Base-by-base conservation (phyloP, 2,888 invertebrate species). In the Lasioglossum figueresi region DNA sequence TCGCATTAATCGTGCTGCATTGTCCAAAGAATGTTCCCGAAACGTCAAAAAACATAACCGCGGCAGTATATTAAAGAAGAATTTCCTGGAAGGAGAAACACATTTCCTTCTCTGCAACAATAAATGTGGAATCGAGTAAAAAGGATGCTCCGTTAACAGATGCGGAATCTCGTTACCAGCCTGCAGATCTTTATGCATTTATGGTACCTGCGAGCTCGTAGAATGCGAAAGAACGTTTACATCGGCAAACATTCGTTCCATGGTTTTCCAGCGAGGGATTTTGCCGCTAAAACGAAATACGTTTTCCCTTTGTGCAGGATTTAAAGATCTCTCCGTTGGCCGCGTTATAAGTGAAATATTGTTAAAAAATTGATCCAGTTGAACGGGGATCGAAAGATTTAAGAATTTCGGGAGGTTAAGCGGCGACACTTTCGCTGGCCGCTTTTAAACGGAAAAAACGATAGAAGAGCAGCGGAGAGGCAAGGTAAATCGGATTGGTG, bases 101-200 rank as follows among this genome's bases (percentile, higher is more conserved):
- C 27, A 59, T 27, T 59, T 59, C 14, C 59, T 59, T 31, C 59
- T 27, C 5, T 1, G 59, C 27, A 27, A 31, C 27, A 59, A 59
- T 59, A 59, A 59, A 59, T 31, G 59, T 59, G 27, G 27, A 59
- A 59, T 59, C 27, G 27, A 16, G 27, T 27, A 59, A 14, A 31
- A 59, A 59, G 14, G 59, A 59, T 27, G 27, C 27, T 31, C 27
- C 59, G 59, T 27, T 59, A 59, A 59, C 59, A 59, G 12, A 59
- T 59, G 4, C 59, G 27, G 16, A 27, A 59, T 31, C 59, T 59
- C 14, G 59, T 59, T 59, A 59, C 59, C 27, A 59, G 59, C 14
- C 59, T 59, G 27, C 27, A 27, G 59, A 59, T 59, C 59, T 59
- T 59, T 59, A 59, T 59, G 59, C 59, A 27, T 59, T 59, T 59